These are phyloP conservation scores for Buathra laborator DNA, from an alignment of 2,888 invertebrate genomes.

Conservation along the genomic window DNA sequence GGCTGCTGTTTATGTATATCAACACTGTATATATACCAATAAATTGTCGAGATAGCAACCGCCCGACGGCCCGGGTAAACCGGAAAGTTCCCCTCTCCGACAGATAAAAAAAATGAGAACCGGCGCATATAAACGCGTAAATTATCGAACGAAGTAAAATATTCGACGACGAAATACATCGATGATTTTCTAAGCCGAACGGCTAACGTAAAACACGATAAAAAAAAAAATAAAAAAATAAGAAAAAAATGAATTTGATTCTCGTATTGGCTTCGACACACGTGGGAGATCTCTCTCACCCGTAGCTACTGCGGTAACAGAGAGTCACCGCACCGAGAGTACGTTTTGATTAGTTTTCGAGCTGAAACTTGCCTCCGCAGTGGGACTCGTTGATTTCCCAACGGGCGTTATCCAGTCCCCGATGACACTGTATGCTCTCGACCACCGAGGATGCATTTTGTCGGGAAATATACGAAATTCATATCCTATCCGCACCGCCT, in stretches of 20 bases:
- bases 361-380: slow-evolving; percentile 36
- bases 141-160: too few species aligned
- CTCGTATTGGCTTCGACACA: slow-evolving; percentile 8
- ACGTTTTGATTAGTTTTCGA: slow-evolving; percentile 59
- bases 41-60: slow-evolving; percentile 63
- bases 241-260: neutral
- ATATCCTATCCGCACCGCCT: neutral
- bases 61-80: slow-evolving; percentile 17
- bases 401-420: slow-evolving; percentile 31
- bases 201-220: neutral
- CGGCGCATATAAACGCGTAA: neutral
- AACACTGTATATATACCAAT: slow-evolving; percentile 37
- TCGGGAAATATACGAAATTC: slow-evolving; percentile 47
- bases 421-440: slow-evolving; percentile 13
- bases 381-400: slow-evolving; percentile 59
- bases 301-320: neutral
- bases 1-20: slow-evolving; percentile 27
- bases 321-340: slow-evolving; percentile 32
- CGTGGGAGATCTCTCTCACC: slow-evolving; percentile 14
- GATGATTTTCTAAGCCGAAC: neutral
- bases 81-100: slow-evolving; percentile 14
- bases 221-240: neutral
- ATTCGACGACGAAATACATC: neutral
- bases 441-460: slow-evolving; percentile 11
- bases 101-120: slow-evolving; percentile 36